Evolutionary conservation across 2,888 invertebrate species (phyloP).

Genomic region (Tenodera sinensis): DNA sequence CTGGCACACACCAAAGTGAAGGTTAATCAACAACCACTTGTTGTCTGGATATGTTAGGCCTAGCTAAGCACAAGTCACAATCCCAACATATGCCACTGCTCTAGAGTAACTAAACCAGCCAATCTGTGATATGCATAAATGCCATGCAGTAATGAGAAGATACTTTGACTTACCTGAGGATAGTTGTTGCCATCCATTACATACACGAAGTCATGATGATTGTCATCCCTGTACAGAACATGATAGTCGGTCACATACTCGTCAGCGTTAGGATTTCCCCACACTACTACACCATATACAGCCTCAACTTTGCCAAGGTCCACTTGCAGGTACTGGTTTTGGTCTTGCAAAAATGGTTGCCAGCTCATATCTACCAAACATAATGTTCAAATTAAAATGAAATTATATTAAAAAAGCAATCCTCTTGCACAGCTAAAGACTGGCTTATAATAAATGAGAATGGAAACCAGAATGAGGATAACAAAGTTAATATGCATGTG

Average conservation of each 20-base stretch:
- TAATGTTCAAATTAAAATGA: background rate
- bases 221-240: slow-evolving; percentile 46
- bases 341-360: slow-evolving; percentile 59
- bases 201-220: slow-evolving; percentile 51
- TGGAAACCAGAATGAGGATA: too few species aligned
- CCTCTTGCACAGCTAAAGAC: too few species aligned
- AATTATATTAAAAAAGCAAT: background rate
- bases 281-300: slow-evolving; percentile 69
- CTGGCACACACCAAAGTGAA: too few species aligned
- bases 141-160: too few species aligned
- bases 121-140: background rate
- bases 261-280: slow-evolving; percentile 64
- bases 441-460: too few species aligned
- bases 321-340: slow-evolving; percentile 57
- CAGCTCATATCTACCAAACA: slow-evolving; percentile 57
- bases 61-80: too few species aligned
- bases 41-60: too few species aligned
- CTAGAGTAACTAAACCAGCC: too few species aligned
- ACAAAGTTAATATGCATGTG: too few species aligned
- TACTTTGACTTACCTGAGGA: background rate
- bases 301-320: slow-evolving; percentile 62
- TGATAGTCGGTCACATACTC: slow-evolving; percentile 76
- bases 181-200: slow-evolving; percentile 51
- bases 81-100: too few species aligned
- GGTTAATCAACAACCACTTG: too few species aligned